Evolutionary conservation across 2,888 invertebrate genomes (phyloP), one percentile per base, ranked within the genome.

Genomic region (Thyatira batis): DNA sequence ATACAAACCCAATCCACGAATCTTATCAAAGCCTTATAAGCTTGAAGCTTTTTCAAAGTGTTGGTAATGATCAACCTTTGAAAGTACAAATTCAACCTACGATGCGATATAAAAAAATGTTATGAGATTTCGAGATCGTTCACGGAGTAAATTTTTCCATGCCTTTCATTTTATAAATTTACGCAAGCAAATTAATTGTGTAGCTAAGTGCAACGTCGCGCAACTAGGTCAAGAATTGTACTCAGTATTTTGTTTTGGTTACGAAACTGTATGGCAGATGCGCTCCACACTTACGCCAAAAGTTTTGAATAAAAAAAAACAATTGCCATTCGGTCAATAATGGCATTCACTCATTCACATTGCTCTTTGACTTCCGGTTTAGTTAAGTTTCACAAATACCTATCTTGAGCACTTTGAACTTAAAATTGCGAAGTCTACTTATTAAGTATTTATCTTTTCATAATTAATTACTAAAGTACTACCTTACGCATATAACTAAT

Each of bases 111-210:
- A 51, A 58, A 51, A 51, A 55, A 49, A 49, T 53, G 45, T 50
- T 52, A 50, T 9, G 43, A 55, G 45, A 45, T 45, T 58, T 33
- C 43, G 21, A 60, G 61, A 78, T 69, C 77, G 76, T 80, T 82
- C 75, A 60, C 58, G 53, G 30, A 13, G 45, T 30, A 45, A 55
- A 39, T 57, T 53, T 62, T 60, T 45, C 58, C 59, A 57, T 69
- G 68, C 78, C 84, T 83, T 83, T 83, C 81, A 77, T 80, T 79
- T 78, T 55, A 30, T 61, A 52, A 56, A 61, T 75, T 80, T 81
- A 73, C 80, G 82, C 76, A 82, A 83, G 65, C 52, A 55, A 59
- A 57, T 57, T 57, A 53, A 58, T 44, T 49, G 52, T 39, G 11
- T 39, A 39, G 39, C 50, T 52, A 54, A 52, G 61, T 65, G 67